phyloP scores from a whole-genome alignment of 2,113 vertebrate species.

The Rhinichthys klamathensis region DNA sequence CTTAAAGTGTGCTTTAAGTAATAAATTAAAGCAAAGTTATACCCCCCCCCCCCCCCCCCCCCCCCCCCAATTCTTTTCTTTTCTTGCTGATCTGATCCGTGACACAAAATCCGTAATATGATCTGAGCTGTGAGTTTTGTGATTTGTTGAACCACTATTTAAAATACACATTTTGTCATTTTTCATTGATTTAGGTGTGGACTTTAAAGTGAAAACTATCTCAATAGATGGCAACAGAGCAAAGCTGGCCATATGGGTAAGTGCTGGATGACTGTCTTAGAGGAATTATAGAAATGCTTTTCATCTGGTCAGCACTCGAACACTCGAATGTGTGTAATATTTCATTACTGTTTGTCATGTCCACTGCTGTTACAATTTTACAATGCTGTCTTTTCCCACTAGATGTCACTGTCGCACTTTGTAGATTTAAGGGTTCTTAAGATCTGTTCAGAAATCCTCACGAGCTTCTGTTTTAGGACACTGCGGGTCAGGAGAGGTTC shows the following conservation, averaged over 20 bases:
- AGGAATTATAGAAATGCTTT: too few species aligned
- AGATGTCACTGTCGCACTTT: conserved; percentile 31
- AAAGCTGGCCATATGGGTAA: conserved; percentile 98
- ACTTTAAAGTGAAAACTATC: conserved; percentile 99
- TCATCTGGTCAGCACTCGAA: background rate
- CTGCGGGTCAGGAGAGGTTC: conserved; percentile 95
- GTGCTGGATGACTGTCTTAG: conserved; percentile 18
- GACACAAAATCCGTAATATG: too few species aligned
- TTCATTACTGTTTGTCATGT: background rate
- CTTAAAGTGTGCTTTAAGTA: too few species aligned
- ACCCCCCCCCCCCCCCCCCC: too few species aligned
- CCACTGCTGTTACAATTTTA: background rate
- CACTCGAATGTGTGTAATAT: background rate
- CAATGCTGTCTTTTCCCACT: conserved; percentile 6
- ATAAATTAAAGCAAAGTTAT: too few species aligned
- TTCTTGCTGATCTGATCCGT: too few species aligned
- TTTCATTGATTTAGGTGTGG: conserved; percentile 82
- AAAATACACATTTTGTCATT: background rate
- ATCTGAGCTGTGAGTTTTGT: too few species aligned
- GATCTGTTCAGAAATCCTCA: background rate
- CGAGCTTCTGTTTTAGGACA: conserved; percentile 80
- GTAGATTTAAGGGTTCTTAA: too few species aligned
- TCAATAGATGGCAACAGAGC: conserved; percentile 96
- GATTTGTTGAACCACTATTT: too few species aligned
- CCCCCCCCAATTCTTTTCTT: too few species aligned